Conservation (phyloP, 2,113 vertebrate genomes). For the Ia io region DNA sequence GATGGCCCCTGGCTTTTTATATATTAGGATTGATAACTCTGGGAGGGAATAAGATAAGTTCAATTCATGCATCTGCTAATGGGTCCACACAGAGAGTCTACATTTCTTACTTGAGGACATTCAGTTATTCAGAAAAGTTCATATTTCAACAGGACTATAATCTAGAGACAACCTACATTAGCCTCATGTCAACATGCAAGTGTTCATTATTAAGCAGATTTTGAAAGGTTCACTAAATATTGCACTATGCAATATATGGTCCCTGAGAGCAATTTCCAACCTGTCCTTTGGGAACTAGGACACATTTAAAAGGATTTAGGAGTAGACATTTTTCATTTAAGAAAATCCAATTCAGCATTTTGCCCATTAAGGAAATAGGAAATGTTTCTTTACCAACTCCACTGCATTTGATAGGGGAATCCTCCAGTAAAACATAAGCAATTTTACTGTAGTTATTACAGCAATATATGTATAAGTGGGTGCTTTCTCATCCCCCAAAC, state of each 20-base stretch:
- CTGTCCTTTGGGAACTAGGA: conserved; percentile 78
- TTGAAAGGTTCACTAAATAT: conserved; percentile 81
- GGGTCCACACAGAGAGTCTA: conserved; percentile 66
- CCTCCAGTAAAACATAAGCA: conserved; percentile 62
- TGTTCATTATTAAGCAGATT: conserved; percentile 78
- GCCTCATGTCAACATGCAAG: conserved; percentile 68
- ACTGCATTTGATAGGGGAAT: conserved; percentile 38
- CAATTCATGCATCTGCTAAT: conserved; percentile 75
- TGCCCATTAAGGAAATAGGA: conserved; percentile 75
- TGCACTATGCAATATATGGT: conserved; percentile 80
- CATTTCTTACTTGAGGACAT: conserved; percentile 65
- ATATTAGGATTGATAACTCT: not conserved
- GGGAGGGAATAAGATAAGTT: conserved; percentile 17
- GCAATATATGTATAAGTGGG: conserved; percentile 46
- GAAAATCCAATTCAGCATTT: conserved; percentile 79
- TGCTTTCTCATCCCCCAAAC: conserved; percentile 47
- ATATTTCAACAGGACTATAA: conserved; percentile 76
- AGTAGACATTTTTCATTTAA: conserved; percentile 80
- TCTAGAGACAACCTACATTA: conserved; percentile 80
- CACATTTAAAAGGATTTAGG: conserved; percentile 82
- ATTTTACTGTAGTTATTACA: conserved; percentile 67
- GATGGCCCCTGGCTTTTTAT: too few relatives aligned
- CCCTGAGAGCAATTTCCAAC: conserved; percentile 78
- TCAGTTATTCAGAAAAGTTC: conserved; percentile 70
- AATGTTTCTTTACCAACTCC: conserved; percentile 78